These are phyloP conservation scores for Galaxias olidus DNA, from an alignment of 2,797 vertebrate genomes.

Conservation along the genomic window DNA sequence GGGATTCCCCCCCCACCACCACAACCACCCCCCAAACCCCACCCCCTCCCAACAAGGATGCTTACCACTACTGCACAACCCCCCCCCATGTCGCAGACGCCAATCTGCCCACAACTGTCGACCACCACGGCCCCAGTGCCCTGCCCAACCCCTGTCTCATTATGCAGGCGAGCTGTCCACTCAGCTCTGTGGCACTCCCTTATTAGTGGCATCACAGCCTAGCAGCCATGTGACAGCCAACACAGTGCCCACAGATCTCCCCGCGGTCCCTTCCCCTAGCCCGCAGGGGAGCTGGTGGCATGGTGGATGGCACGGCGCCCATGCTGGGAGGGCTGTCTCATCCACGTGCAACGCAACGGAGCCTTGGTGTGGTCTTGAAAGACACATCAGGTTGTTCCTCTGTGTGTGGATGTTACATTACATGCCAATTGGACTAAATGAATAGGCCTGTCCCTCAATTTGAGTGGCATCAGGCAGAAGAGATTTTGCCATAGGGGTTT, in stretches of 20 bases:
- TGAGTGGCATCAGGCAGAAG: too few species aligned
- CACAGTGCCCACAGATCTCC: slow-evolving; percentile 48
- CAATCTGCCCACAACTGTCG: too few species aligned
- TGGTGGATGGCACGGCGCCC: slow-evolving; percentile 20
- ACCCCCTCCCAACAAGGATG: slow-evolving; percentile 22
- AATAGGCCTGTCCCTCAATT: too few species aligned
- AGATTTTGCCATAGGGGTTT: background rate
- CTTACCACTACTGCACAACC: slow-evolving; percentile 14
- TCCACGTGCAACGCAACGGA: background rate
- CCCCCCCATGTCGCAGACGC: slow-evolving; percentile 18
- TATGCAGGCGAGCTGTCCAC: slow-evolving; percentile 48
- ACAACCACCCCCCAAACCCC: background rate
- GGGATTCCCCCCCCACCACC: slow-evolving; percentile 58
- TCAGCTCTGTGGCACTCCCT: slow-evolving; percentile 46
- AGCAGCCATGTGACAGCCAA: slow-evolving; percentile 59
- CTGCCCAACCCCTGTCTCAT: slow-evolving; percentile 20
- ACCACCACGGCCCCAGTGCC: background rate
- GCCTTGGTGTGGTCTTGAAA: slow-evolving; percentile 5
- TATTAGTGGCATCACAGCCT: slow-evolving; percentile 64
- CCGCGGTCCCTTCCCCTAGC: background rate
- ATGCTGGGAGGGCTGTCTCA: slow-evolving; percentile 45
- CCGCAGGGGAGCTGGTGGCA: too few species aligned
- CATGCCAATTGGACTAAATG: too few species aligned
- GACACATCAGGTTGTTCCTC: too few species aligned
- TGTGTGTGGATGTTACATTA: too few species aligned